A percentile compares a stretch with the other conserved stretches of the same genome.
phyloP scores from a whole-genome alignment of 1,140 invertebrate species.

The Tenebrio molitor region DNA sequence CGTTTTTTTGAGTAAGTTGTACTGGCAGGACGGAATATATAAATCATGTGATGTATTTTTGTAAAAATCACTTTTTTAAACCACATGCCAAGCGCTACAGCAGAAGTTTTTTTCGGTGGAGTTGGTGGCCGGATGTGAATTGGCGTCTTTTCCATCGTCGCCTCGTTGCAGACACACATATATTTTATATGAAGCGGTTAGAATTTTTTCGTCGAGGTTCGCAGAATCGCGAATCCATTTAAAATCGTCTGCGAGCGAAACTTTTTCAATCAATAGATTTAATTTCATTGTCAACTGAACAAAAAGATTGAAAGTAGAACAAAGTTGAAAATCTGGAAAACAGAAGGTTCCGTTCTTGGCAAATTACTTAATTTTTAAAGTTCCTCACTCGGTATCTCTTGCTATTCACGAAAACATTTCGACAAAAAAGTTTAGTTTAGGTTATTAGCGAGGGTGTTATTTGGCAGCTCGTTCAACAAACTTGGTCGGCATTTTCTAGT shows the following conservation, averaged over 20 bases:
- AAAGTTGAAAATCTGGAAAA: conserved; percentile 29
- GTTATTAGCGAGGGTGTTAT: conserved; percentile 35
- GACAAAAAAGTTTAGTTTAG: conserved; percentile 20
- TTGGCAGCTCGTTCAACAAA: conserved; percentile 30
- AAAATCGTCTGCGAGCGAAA: conserved; percentile 21
- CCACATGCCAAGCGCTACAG: too few species aligned
- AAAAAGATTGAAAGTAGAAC: conserved; percentile 36
- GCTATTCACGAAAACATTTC: conserved; percentile 21
- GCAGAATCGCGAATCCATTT: background rate
- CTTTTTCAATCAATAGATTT: conserved; percentile 54
- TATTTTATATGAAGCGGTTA: conserved; percentile 12
- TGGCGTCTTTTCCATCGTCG: conserved; percentile 20
- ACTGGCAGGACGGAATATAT: too few species aligned
- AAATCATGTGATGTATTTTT: too few species aligned
- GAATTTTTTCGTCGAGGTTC: conserved; percentile 1
- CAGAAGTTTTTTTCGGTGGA: background rate
- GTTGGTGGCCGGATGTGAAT: conserved; percentile 2
- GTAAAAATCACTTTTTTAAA: too few species aligned
- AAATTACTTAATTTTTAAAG: conserved; percentile 49
- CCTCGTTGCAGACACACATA: background rate
- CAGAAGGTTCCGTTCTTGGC: conserved; percentile 20
- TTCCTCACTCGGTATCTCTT: conserved; percentile 25
- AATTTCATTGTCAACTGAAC: conserved; percentile 48
- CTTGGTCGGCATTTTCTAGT: conserved; percentile 32
- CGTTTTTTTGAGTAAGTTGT: too few species aligned